Base-by-base conservation (phyloP, 2,797 vertebrate species). In the Botia almorhae region DNA sequence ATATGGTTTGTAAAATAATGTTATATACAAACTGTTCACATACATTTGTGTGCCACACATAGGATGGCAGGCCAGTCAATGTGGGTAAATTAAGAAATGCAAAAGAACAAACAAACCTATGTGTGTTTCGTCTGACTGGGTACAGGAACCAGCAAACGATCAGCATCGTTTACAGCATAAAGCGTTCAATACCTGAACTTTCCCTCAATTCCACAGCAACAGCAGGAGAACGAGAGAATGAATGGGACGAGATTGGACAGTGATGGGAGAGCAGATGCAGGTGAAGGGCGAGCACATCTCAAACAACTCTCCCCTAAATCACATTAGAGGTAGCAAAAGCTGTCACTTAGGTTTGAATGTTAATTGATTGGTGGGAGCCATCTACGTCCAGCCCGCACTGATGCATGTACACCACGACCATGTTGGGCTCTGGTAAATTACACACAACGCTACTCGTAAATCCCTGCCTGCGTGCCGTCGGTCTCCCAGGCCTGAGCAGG, bases 311-410 rank as follows among this genome's bases (percentile, higher is more conserved):
- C 50, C 76, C 29, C 78, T 83, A 83, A 86, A 82, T 83, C 78
- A 82, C 26, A 75, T 65, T 36, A 68, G 68, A 68, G 80, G 74
- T 76, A 77, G 82, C 19, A 77, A 80, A 84, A 76, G 63, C 83
- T 58, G 69, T 81, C 78, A 73, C 86, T 80, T 77, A 50, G 53
- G 78, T 76, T 78, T 78, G 71, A 82, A 84, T 83, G 81, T 82
- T 84, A 86, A 89, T 88, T 88, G 87, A 89, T 88, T 87, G 84
- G 56, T 81, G 77, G 81, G 67, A 72, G 60, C 75, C 71, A 72
- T 85, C 78, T 82, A 76, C 19, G 74, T 74, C 82, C 39, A 23
- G 67, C 60, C 36, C 48, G 67, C 55, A 61, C 74, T 87, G 83
- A 87, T 84, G 81, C 85, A 85, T 84, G 69, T 71, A 81, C 39